Evolutionary conservation across 1,140 invertebrate species (phyloP), one percentile per base, ranked within the genome.

Genomic region (Lucilia cuprina): DNA sequence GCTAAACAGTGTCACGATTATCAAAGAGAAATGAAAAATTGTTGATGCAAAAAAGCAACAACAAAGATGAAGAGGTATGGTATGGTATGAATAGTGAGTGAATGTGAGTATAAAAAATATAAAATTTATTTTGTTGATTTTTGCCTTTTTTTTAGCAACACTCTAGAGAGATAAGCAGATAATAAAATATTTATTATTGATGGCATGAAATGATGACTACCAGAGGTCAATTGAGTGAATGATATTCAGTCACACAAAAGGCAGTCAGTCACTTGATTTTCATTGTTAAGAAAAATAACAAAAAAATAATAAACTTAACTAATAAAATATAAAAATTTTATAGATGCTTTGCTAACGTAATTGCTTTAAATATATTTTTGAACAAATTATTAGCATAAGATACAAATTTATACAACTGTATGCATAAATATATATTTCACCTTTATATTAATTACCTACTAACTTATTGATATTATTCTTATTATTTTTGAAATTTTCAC

Each of bases 201-300:
- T 60, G 55, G 55, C 55, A 60, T 60, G n/a, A 60, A 60, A 60
- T 60, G 55, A 60, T 60, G 55, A 60, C 55, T 17, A 60, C 55
- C 55, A 60, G 55, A 60, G 55, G 55, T 60, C 55, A 60, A 60
- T 60, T 60, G n/a, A 60, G 55, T 60, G 55, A 60, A 60, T 60
- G 55, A 60, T 60, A n/a, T 60, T 60, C 13, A 60, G 13, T n/a
- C 14, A 60, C n/a, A n/a, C 14, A 60, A n/a, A 60, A 60, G 55
- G 55, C 55, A n/a, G 55, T 60, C 55, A 60, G 55, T n/a, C 14
- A n/a, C n/a, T 60, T 60, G 55, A 60, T 60, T 60, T 60, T 60
- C n/a, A 60, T 60, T 60, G 55, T n/a, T 60, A n/a, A n/a, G n/a
- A 7, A 60, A n/a, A 60, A 30, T 30, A 7, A 60, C 55, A 60